These are phyloP conservation scores for Drosophila pegasa DNA, from an alignment of 2,888 invertebrate species.

Conservation along the genomic window DNA sequence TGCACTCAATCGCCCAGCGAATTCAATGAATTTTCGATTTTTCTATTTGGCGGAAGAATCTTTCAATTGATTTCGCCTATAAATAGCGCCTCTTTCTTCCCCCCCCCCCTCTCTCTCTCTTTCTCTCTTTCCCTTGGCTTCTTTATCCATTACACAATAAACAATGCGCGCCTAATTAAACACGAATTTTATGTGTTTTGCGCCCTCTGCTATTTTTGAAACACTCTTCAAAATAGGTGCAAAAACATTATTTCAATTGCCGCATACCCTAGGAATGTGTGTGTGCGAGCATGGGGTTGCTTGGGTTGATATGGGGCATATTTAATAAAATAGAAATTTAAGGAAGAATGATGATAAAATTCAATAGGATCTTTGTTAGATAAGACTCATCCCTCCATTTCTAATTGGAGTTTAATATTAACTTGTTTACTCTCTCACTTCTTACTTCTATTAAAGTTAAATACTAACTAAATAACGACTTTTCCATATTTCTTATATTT, in stretches of 20 bases:
- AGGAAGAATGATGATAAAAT: not conserved
- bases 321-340: not conserved
- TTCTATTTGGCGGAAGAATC: conserved; percentile 6
- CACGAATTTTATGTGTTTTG: conserved; percentile 22
- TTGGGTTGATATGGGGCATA: not conserved
- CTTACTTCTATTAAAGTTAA: too few relatives aligned
- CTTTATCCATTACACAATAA: conserved; percentile 39
- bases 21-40: conserved; percentile 26
- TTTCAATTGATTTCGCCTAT: conserved; percentile 42
- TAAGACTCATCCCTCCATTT: too few relatives aligned
- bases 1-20: conserved; percentile 55
- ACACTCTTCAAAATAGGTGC: conserved; percentile 15
- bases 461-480: too few relatives aligned
- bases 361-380: too few relatives aligned
- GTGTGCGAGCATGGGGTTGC: not conserved
- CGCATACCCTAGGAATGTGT: not conserved
- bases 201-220: conserved; percentile 37
- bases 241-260: conserved; percentile 14
- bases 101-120: too few relatives aligned
- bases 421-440: too few relatives aligned
- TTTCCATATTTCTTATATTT: too few relatives aligned
- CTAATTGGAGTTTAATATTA: too few relatives aligned
- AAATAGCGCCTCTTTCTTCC: conserved; percentile 27
- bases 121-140: conserved; percentile 4
- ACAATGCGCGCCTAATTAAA: conserved; percentile 50